Conservation (phyloP, 1,140 invertebrate genomes). For the Phocides pigmalion region DNA sequence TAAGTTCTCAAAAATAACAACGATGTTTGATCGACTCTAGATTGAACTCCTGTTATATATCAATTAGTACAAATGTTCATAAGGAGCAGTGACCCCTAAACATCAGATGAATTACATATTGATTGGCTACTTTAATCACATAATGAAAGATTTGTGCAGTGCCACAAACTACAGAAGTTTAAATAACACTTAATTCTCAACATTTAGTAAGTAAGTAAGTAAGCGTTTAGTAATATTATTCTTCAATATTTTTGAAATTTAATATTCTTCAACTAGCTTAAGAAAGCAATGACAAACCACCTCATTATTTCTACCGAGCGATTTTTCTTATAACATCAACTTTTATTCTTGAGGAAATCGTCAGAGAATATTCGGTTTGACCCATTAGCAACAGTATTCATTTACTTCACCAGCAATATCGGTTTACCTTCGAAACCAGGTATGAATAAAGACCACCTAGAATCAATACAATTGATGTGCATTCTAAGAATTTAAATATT, state of each 20-base stretch:
- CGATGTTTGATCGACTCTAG: too few relatives aligned
- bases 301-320: slow-evolving; percentile 9
- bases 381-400: neutral
- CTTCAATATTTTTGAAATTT: slow-evolving; percentile 7
- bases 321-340: slow-evolving; percentile 8
- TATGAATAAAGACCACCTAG: neutral
- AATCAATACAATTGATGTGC: too few relatives aligned
- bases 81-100: too few relatives aligned
- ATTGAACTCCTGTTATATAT: too few relatives aligned
- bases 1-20: too few relatives aligned
- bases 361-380: neutral
- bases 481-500: too few relatives aligned
- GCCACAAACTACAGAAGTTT: too few relatives aligned
- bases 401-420: neutral
- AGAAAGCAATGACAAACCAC: slow-evolving; percentile 7
- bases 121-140: too few relatives aligned
- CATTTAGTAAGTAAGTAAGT: too few relatives aligned
- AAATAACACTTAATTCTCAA: neutral
- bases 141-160: too few relatives aligned
- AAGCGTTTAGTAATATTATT: neutral
- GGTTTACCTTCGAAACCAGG: neutral
- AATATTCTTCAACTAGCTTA: neutral
- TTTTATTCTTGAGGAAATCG: neutral
- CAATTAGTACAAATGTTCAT: too few relatives aligned
- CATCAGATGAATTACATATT: too few relatives aligned